Base-by-base conservation (phyloP, 2,113 vertebrate species). In the Scolopax mira region DNA sequence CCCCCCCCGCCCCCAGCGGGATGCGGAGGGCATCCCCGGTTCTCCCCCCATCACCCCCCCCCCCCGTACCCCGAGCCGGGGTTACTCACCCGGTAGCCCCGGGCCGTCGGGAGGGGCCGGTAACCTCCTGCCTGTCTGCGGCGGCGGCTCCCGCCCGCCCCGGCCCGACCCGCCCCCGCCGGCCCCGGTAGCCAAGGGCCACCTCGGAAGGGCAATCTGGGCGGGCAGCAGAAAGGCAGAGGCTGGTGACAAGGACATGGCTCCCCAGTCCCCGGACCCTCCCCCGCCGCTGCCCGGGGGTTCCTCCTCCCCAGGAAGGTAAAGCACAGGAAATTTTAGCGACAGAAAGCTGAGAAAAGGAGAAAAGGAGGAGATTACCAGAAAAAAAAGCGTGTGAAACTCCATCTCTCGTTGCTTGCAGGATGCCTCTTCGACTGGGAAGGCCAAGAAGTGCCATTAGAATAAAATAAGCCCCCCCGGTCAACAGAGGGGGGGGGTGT, bases 391-490 rank as follows among this genome's bases (percentile, higher is more conserved):
- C 2, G 3, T 14, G n/a, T 31, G 75, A 52, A 33, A 55, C 13
- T 46, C 30, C 25, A 9, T 18, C 24, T 31, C 48, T n/a, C 23
- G 2, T 14, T 31, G 0, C 42, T 33, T 3, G 39, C 31, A 9
- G 1, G 25, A 3, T 33, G 44, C 27, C 25, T 13, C 73, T 7
- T 4, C 1, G 5, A 2, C 35, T 16, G 73, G 58, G 6, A 10
- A 10, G 44, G 41, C 7, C 35, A 1, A 57, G 39, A 8, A 8
- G 37, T 3, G n/a, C 41, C 1, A 3, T 30, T 6, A 25, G 51
- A 48, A 14, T 9, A 4, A 37, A 18, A 17, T 3, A 9, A 35
- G 33, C 5, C 39, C 16, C 16, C 61, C 33, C 5, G 2, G 28
- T 1, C 2, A 4, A 18, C 19, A 5, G 7, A 5, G 1, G 16